Base-by-base conservation (phyloP, 2,113 vertebrate genomes). In the Lutjanus erythropterus region DNA sequence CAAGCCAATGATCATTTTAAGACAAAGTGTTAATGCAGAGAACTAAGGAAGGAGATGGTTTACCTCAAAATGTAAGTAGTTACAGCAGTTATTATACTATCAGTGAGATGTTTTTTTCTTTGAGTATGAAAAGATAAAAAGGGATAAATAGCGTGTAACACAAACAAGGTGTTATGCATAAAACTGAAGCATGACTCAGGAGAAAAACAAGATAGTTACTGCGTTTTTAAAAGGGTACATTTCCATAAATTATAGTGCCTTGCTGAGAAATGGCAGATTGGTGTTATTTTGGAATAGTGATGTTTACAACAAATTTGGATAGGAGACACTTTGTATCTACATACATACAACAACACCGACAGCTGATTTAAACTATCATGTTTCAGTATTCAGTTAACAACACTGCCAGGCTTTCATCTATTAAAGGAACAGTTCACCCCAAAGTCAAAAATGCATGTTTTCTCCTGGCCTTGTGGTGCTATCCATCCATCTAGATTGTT, bases 201-300 rank as follows among this genome's bases (percentile, higher is more conserved):
- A 71, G 23, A 12, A 71, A n/a, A 31, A 46, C 42, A n/a, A 33
- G 58, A 65, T 29, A 18, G 19, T 42, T 42, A 12, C 12, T 49
- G 50, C 67, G 31, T 49, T 77, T 75, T 59, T 47, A 18, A 68
- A 75, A 59, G 42, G 64, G 52, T 41, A 59, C 41, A 49, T 76
- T 58, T 58, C 31, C 41, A 76, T 77, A 23, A 41, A 41, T 23
- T 39, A 37, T 14, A 27, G 21, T 16, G 37, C 19, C 47, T 27
- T 31, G 27, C 33, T 29, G 21, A 15, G 8, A 49, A 21, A 25
- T 37, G 29, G 9, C 33, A 37, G n/a, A 37, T 27, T 47, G 29
- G 53, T 33, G 6, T 11, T 61, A 29, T 52, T 73, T 50, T 41
- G 1, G 23, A 73, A 47, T 6, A n/a, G 39, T 9, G 35, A 19